A percentile compares a stretch with the other conserved stretches of the same genome.
phyloP scores from a whole-genome alignment of 2,888 invertebrate genomes.

The Brachyptera risi region DNA sequence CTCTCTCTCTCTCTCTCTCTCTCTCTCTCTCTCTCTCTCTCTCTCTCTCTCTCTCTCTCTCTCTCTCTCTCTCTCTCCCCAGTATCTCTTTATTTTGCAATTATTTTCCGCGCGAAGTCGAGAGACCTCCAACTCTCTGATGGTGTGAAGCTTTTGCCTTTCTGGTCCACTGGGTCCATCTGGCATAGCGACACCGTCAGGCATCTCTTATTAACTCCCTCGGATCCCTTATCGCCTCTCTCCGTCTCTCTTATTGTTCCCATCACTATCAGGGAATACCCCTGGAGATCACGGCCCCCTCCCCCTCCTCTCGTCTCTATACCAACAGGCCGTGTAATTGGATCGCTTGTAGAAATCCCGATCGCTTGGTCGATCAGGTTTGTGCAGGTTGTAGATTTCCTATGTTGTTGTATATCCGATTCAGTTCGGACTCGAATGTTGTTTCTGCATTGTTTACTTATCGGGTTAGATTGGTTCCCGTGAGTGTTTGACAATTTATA shows the following conservation, averaged over 20 bases:
- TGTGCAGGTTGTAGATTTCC: no score
- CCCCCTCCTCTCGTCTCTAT: constrained; percentile 14
- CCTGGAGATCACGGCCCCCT: constrained; percentile 11
- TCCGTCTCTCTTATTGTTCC: constrained; percentile 8
- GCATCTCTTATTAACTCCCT: constrained; percentile 26
- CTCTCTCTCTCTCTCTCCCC: background rate
- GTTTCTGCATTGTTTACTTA: background rate
- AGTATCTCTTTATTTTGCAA: constrained; percentile 17
- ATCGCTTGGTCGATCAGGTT: constrained; percentile 12
- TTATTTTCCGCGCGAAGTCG: constrained; percentile 16
- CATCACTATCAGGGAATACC: background rate
- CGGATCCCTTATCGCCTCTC: constrained; percentile 3
- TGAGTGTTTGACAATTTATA: no score
- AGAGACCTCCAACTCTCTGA: background rate
- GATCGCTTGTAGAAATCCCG: constrained; percentile 32
- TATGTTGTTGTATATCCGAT: no score
- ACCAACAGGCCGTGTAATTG: constrained; percentile 33
- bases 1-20: background rate
- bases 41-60: background rate
- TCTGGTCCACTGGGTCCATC: background rate
- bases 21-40: background rate
- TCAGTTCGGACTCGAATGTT: background rate
- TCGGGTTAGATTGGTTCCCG: no score
- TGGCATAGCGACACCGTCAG: constrained; percentile 17
- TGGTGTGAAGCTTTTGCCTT: constrained; percentile 12